Percentiles rank a stretch among this genome's conserved stretches.
Evolutionary conservation across 2,797 vertebrate genomes (phyloP).

Genomic region (Eurystomus glaucurus): DNA sequence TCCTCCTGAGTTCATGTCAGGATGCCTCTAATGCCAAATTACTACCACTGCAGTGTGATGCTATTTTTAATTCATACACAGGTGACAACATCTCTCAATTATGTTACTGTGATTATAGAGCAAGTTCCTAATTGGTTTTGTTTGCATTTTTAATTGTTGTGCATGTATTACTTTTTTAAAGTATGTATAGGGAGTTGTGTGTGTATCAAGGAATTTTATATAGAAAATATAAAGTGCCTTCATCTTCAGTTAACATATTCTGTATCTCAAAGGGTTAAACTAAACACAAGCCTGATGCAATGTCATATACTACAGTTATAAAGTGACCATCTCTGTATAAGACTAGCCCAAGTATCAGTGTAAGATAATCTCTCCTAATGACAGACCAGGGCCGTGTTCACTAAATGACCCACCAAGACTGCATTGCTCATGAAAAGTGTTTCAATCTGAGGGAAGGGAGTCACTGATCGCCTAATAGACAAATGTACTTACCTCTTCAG

Average conservation of each 20-base stretch:
- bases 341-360: rapidly evolving
- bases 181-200: rapidly evolving
- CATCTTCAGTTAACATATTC: neutral
- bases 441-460: neutral
- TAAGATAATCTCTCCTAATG: neutral
- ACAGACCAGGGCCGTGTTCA: neutral
- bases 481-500: neutral
- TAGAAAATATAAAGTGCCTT: neutral
- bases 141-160: neutral
- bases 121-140: neutral
- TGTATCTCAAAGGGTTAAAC: neutral
- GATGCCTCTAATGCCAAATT: neutral
- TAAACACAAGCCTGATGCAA: neutral
- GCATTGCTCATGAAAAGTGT: neutral
- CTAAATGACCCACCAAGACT: neutral
- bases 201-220: neutral
- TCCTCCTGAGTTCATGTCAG: rapidly evolving
- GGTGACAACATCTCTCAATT: neutral
- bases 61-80: neutral
- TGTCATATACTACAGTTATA: neutral
- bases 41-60: neutral
- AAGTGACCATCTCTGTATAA: neutral
- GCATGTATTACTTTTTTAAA: rapidly evolving
- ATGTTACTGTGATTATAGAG: neutral
- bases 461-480: neutral